A percentile compares a stretch with the other conserved stretches of the same genome.
phyloP scores from a whole-genome alignment of 1,140 invertebrate genomes.

The Heliconius congener region DNA sequence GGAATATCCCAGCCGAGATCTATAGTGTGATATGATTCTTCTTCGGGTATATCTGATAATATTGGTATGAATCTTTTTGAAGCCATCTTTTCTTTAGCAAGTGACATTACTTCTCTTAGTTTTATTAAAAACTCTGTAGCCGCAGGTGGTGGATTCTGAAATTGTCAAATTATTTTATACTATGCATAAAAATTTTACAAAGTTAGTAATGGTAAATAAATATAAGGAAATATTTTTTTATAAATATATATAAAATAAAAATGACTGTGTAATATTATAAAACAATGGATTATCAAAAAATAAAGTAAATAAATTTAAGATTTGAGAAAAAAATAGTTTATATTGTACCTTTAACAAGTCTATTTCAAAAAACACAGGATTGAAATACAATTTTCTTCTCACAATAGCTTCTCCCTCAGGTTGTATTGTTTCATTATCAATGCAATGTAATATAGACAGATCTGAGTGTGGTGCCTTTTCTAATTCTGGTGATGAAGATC shows the following conservation, averaged over 20 bases:
- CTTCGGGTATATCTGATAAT: conserved; percentile 90
- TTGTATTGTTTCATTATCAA: conserved; percentile 54
- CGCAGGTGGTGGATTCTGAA: conserved; percentile 91
- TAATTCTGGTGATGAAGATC: conserved; percentile 73
- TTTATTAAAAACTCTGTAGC: conserved; percentile 92
- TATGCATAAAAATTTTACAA: too few species aligned
- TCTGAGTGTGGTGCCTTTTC: conserved; percentile 74
- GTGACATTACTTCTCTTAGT: conserved; percentile 92
- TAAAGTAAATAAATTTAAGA: too few species aligned
- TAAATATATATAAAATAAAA: too few species aligned
- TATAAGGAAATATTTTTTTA: too few species aligned
- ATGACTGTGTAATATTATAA: too few species aligned
- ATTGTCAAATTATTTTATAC: not conserved
- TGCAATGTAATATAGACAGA: conserved; percentile 64
- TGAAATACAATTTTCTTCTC: conserved; percentile 91
- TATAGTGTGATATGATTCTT: conserved; percentile 81
- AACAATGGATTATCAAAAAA: too few species aligned
- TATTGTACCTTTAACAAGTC: conserved; percentile 87
- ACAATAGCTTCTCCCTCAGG: conserved; percentile 62
- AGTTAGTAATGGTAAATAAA: too few species aligned
- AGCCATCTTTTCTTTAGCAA: conserved; percentile 93
- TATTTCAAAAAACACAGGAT: conserved; percentile 93
- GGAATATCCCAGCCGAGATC: conserved; percentile 78
- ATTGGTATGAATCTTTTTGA: conserved; percentile 91
- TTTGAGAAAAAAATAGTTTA: too few species aligned